Evolutionary conservation across 2,797 vertebrate genomes (phyloP).

Genomic region (Coregonus ussuriensis): DNA sequence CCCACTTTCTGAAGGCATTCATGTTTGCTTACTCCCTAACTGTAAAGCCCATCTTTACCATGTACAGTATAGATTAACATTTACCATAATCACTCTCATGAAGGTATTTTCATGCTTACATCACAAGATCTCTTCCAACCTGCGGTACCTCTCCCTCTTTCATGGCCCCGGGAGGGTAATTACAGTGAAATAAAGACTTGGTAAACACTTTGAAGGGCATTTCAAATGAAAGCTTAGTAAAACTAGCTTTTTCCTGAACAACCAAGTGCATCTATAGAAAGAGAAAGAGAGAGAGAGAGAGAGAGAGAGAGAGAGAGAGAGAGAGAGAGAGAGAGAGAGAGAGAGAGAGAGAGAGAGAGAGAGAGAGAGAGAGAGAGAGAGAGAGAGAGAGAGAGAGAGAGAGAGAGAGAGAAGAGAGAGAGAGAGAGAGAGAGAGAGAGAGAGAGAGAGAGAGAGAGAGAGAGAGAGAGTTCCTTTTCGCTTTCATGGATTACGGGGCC

Average conservation of each 20-base stretch:
- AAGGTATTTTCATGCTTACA: background rate
- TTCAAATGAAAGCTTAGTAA: slow-evolving; percentile 65
- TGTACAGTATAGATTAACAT: slow-evolving; percentile 18
- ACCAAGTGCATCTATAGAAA: slow-evolving; percentile 64
- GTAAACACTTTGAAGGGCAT: slow-evolving; percentile 70
- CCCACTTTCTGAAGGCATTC: too few species aligned
- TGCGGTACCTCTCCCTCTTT: slow-evolving; percentile 37
- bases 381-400: too few species aligned
- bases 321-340: slow-evolving; percentile 9
- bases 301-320: too few species aligned
- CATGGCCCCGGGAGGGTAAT: slow-evolving; percentile 52
- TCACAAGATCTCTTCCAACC: background rate
- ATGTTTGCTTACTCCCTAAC: background rate
- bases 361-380: too few species aligned
- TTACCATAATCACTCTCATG: slow-evolving; percentile 37
- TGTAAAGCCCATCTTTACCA: background rate
- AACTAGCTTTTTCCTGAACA: slow-evolving; percentile 58
- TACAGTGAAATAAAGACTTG: slow-evolving; percentile 69
- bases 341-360: slow-evolving; percentile 24
- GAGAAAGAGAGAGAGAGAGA: background rate
- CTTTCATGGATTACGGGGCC: slow-evolving; percentile 76
- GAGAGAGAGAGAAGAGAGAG: too few species aligned
- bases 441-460: slow-evolving; percentile 24
- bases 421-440: slow-evolving; percentile 23
- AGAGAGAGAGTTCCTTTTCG: slow-evolving; percentile 47